A percentile compares a stretch with the other conserved stretches of the same genome.
Evolutionary conservation across 2,797 vertebrate genomes (phyloP).

Genomic region (Cheracebus regulus): DNA sequence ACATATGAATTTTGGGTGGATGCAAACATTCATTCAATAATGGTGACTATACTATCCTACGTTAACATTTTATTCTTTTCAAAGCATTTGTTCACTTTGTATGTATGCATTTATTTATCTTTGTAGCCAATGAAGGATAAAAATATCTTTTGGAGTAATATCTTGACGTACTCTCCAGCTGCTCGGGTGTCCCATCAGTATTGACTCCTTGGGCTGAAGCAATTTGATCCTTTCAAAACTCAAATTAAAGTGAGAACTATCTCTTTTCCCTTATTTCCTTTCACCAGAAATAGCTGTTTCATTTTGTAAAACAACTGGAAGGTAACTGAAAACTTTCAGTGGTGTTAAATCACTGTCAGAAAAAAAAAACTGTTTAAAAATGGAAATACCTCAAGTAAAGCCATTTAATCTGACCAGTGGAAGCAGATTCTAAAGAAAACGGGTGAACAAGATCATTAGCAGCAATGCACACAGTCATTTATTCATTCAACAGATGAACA

Average conservation of each 20-base stretch:
- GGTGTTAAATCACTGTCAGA: conserved; percentile 59
- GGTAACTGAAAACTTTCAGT: conserved; percentile 51
- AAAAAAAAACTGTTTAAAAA: neutral
- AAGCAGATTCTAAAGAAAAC: conserved; percentile 29
- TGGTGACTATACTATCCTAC: neutral
- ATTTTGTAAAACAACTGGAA: conserved; percentile 52
- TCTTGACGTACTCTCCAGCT: neutral
- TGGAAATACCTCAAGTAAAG: neutral
- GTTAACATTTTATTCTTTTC: neutral
- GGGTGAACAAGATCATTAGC: neutral
- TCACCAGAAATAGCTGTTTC: conserved; percentile 45
- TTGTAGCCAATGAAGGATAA: neutral
- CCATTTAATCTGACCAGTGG: neutral
- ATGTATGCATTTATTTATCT: neutral
- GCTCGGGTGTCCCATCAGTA: neutral
- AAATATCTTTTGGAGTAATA: neutral
- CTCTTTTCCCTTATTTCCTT: conserved; percentile 47
- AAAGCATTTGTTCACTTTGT: neutral
- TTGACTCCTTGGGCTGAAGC: conserved; percentile 32
- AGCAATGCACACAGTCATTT: neutral
- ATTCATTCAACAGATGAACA: conserved; percentile 5
- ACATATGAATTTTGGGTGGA: neutral
- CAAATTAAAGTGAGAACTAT: conserved; percentile 39
- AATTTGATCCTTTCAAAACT: conserved; percentile 50
- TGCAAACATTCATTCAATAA: neutral